Evolutionary conservation across 2,113 vertebrate species (phyloP).

Genomic region (Apistogramma diplotaenia): DNA sequence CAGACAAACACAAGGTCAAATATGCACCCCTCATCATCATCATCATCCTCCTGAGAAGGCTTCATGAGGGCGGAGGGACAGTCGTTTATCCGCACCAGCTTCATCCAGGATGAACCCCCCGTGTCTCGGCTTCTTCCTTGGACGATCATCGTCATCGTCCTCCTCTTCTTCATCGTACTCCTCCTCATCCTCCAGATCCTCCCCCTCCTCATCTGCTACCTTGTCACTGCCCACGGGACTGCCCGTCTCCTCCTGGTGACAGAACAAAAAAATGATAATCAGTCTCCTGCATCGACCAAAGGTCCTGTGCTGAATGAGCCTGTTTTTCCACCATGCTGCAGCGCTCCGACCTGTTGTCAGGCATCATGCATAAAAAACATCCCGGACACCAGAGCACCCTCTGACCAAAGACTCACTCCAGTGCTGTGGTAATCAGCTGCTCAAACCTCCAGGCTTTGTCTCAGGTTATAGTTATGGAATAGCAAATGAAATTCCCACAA

Average conservation of each 20-base stretch:
- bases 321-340: too few relatives aligned
- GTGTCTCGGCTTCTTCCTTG: slow-evolving; percentile 86
- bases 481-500: too few relatives aligned
- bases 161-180: slow-evolving; percentile 89
- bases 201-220: slow-evolving; percentile 84
- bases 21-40: neutral
- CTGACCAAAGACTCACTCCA: too few relatives aligned
- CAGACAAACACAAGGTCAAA: neutral
- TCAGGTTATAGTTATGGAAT: too few relatives aligned
- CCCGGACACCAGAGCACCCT: neutral
- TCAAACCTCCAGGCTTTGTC: too few relatives aligned
- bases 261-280: neutral
- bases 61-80: neutral
- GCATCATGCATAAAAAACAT: neutral
- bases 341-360: neutral
- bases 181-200: slow-evolving; percentile 84
- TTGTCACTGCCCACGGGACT: slow-evolving; percentile 89
- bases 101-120: slow-evolving; percentile 93
- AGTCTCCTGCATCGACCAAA: neutral
- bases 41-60: neutral
- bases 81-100: slow-evolving; percentile 75
- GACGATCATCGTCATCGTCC: slow-evolving; percentile 90
- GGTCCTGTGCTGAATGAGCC: neutral
- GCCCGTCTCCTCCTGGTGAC: slow-evolving; percentile 78
- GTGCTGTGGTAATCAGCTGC: too few relatives aligned